Evolutionary conservation across 2,113 vertebrate genomes (phyloP), one percentile per base, ranked within the genome.

Genomic region (Pseudorasbora parva): DNA sequence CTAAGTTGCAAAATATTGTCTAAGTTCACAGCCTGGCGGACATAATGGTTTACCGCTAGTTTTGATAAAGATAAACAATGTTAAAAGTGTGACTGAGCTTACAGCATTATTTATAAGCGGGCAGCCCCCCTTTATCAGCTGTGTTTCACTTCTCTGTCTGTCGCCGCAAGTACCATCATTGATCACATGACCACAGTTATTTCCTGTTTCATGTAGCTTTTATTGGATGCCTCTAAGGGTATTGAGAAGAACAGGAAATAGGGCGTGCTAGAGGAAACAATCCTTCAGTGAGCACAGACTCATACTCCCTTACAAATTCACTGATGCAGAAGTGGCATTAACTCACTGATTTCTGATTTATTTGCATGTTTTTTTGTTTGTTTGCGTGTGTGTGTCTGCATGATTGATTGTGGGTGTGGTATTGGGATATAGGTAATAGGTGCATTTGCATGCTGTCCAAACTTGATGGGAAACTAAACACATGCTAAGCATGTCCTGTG

Each of bases 171-270:
- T 60, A 59, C 51, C 57, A 59, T n/a, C 17, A 27, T 72, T 75
- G 43, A 49, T 49, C 72, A 74, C 72, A 37, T 30, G 77, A 68
- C 37, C 1, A 4, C 30, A 41, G 74, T 56, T 21, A 33, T 86
- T 86, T 84, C 86, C 78, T 84, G 79, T 84, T 84, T 77, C 45
- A 7, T 69, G 72, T 81, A 62, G 83, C 78, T 78, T 87, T 43
- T 64, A 87, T 78, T 87, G 83, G 86, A 85, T 57, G 19, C 1
- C 8, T 25, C 82, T 82, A 41, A 45, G 57, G 23, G 54, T 49
- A 54, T 62, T 84, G 75, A 84, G 74, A 79, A 84, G 78, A 87
- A 87, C 83, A 78, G 86, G 86, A 87, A 87, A 78, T 72, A 49
- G 64, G 83, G 56, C 47, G 79, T 84, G 54, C 81, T 45, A 83